phyloP scores from a whole-genome alignment of 2,888 invertebrate genomes.

The Lutraria lutraria region DNA sequence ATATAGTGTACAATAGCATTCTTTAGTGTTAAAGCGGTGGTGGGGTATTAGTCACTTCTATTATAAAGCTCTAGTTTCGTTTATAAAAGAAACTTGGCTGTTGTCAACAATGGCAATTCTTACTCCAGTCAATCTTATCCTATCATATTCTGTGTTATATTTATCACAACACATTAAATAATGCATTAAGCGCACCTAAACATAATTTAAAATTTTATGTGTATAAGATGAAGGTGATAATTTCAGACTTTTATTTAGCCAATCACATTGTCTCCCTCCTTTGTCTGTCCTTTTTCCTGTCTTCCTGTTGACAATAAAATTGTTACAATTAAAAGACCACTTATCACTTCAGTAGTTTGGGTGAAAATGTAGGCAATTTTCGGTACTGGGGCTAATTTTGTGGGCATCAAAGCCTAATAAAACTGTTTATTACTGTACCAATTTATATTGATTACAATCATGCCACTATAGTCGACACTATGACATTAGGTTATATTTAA shows the following conservation, averaged over 20 bases:
- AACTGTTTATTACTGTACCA: slow-evolving; percentile 9
- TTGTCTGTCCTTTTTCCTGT: slow-evolving; percentile 9
- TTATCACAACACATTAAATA: background rate
- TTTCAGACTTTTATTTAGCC: background rate
- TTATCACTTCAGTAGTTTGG: slow-evolving; percentile 12
- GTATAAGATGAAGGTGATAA: background rate
- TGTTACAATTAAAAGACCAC: background rate
- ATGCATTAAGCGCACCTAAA: background rate
- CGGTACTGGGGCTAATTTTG: slow-evolving; percentile 7
- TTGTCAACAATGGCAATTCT: background rate
- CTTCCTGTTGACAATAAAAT: background rate
- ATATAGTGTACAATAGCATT: no score
- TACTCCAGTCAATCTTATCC: background rate
- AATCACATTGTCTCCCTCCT: slow-evolving; percentile 10
- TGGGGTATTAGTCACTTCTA: no score
- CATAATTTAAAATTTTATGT: slow-evolving; percentile 13
- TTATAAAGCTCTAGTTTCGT: no score
- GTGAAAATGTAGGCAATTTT: slow-evolving; percentile 11
- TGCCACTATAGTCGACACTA: background rate
- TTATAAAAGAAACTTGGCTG: no score
- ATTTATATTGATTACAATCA: background rate
- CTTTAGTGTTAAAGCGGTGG: no score
- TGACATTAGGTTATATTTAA: background rate
- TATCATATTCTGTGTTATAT: background rate
- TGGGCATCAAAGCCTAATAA: slow-evolving; percentile 6